Percentiles rank a stretch among this genome's conserved stretches.
Conservation (phyloP, 2,113 vertebrate genomes). For the Ploceus nigricollis region DNA sequence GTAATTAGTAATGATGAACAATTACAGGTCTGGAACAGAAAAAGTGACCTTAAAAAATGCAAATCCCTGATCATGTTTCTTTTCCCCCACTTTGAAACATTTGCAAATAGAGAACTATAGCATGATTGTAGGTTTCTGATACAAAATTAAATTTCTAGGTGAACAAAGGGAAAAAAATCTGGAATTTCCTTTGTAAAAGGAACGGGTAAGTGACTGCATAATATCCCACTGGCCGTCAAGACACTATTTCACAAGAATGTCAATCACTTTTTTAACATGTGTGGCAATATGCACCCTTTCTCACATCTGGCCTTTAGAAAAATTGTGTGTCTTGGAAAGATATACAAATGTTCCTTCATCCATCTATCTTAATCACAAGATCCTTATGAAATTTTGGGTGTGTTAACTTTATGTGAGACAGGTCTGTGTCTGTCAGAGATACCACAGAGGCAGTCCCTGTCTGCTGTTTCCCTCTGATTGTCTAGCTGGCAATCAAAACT, state of each 20-base stretch:
- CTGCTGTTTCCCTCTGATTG: neutral
- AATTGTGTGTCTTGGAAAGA: neutral
- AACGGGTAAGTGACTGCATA: neutral
- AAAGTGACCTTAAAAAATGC: conserved; percentile 1
- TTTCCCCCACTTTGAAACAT: neutral
- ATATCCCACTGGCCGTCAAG: neutral
- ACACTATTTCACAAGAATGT: neutral
- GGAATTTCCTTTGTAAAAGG: neutral
- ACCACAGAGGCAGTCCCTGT: neutral
- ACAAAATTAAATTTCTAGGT: neutral
- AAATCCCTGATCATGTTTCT: neutral
- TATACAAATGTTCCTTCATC: neutral
- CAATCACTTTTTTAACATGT: neutral
- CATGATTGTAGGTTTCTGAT: neutral
- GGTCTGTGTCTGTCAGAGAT: neutral
- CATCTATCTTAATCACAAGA: neutral
- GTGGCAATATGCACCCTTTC: neutral
- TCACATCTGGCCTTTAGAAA: neutral
- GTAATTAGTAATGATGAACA: conserved; percentile 35
- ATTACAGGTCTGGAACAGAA: conserved; percentile 17
- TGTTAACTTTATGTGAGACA: neutral
- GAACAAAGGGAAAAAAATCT: neutral
- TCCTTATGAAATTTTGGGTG: neutral
- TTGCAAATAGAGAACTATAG: neutral
- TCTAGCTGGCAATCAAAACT: neutral